Evolutionary conservation across 37 sponge, comb jelly and placozoan genomes (phyloP).

Genomic region (Bolinopsis microptera): DNA sequence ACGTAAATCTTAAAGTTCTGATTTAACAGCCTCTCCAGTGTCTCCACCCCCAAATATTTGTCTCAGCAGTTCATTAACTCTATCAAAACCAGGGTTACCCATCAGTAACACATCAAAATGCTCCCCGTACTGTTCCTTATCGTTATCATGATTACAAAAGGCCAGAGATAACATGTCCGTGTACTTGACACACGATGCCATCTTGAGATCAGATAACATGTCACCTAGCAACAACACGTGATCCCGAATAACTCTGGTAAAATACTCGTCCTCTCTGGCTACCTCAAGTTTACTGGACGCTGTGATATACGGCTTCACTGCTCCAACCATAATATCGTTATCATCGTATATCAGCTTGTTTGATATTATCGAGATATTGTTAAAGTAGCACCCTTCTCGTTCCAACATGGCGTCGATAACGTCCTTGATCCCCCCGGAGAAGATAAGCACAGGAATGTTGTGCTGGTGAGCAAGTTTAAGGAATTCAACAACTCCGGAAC

Average conservation of each 20-base stretch:
- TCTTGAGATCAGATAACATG: conserved; percentile 47
- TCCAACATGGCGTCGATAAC: not conserved
- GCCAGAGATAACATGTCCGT: not conserved
- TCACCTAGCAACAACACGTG: conserved; percentile 39
- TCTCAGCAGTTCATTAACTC: not conserved
- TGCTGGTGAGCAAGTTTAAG: conserved; percentile 23
- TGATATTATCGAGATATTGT: conserved; percentile 30
- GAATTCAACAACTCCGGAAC: conserved; percentile 38
- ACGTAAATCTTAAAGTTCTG: no score
- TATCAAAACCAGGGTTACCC: conserved; percentile 54
- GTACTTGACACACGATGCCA: conserved; percentile 4
- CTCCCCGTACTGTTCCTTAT: not conserved
- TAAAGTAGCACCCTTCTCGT: conserved; percentile 37
- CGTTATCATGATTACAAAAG: conserved; percentile 8
- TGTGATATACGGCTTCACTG: not conserved
- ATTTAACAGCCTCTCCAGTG: no score
- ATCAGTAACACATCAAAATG: not conserved
- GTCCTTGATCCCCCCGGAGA: conserved; percentile 52
- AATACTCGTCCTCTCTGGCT: not conserved
- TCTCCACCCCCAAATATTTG: conserved; percentile 15
- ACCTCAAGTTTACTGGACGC: conserved; percentile 49
- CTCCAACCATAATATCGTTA: conserved; percentile 8
- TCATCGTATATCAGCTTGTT: conserved; percentile 1
- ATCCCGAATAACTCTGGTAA: not conserved
- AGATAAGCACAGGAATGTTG: conserved; percentile 13